These are phyloP conservation scores for Aselliscus stoliczkanus DNA, from an alignment of 2,797 vertebrate genomes.

Conservation along the genomic window DNA sequence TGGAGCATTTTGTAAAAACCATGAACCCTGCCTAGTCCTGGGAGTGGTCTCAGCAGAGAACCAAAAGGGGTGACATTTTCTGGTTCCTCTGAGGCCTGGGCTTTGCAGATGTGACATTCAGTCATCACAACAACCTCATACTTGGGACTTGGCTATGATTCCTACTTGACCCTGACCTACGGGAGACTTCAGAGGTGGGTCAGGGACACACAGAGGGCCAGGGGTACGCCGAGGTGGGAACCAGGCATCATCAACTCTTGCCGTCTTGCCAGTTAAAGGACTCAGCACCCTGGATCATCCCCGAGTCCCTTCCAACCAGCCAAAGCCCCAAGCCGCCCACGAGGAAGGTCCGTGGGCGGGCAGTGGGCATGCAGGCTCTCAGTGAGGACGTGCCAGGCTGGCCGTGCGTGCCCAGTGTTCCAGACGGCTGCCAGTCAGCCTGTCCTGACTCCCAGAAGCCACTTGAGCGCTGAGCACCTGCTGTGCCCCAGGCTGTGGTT, in stretches of 20 bases:
- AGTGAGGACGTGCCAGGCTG: neutral
- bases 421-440: conserved; percentile 60
- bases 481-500: conserved; percentile 60
- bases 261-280: neutral
- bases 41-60: neutral
- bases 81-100: neutral
- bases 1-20: neutral
- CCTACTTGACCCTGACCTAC: neutral
- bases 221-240: neutral
- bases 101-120: no score
- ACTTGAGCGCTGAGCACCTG: conserved; percentile 66
- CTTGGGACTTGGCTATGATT: fast-evolving
- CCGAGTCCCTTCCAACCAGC: neutral
- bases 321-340: neutral
- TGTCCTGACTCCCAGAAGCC: conserved; percentile 71
- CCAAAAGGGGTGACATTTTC: fast-evolving
- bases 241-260: neutral
- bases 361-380: neutral
- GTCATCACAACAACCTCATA: neutral
- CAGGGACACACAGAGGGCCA: neutral
- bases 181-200: neutral
- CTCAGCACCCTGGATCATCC: neutral
- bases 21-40: neutral
- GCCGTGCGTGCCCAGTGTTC: neutral
- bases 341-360: fast-evolving